phyloP scores from a whole-genome alignment of 1,140 invertebrate genomes.

The Nasonia longicornis region DNA sequence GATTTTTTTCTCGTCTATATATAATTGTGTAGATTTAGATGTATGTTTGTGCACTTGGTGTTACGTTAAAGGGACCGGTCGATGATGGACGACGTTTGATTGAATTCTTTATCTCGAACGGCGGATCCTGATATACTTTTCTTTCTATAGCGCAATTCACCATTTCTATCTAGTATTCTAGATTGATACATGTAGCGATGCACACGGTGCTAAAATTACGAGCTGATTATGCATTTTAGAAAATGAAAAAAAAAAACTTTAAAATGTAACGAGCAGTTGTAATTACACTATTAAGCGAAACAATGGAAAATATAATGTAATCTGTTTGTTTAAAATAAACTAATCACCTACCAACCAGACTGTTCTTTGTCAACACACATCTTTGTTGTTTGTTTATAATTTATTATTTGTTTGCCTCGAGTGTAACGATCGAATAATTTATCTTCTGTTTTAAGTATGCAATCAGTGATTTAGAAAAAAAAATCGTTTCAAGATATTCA shows the following conservation, averaged over 20 bases:
- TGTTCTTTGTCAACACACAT: not conserved
- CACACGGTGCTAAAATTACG: conserved; percentile 40
- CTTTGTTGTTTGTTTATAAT: not conserved
- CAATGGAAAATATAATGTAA: conserved; percentile 54
- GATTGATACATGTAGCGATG: conserved; percentile 22
- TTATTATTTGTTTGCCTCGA: not conserved
- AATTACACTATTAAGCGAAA: conserved; percentile 52
- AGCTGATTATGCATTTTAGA: conserved; percentile 45
- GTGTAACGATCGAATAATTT: too few relatives aligned
- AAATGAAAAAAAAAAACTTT: conserved; percentile 41
- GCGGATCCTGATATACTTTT: conserved; percentile 6
- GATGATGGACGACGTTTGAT: not conserved
- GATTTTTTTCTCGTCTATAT: not conserved
- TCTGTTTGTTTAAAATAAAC: conserved; percentile 63
- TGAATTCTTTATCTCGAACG: conserved; percentile 11
- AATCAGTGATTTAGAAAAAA: too few relatives aligned
- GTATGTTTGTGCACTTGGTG: not conserved
- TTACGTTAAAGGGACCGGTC: not conserved
- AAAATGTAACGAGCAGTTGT: conserved; percentile 55
- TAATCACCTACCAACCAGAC: conserved; percentile 49
- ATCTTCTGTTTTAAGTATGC: too few relatives aligned
- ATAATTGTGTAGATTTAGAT: not conserved
- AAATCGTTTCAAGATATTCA: too few relatives aligned
- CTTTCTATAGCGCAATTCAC: conserved; percentile 32
- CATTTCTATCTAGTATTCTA: conserved; percentile 32